phyloP scores from a whole-genome alignment of 2,113 vertebrate genomes.

The Sinocyclocheilus anophthalmus region DNA sequence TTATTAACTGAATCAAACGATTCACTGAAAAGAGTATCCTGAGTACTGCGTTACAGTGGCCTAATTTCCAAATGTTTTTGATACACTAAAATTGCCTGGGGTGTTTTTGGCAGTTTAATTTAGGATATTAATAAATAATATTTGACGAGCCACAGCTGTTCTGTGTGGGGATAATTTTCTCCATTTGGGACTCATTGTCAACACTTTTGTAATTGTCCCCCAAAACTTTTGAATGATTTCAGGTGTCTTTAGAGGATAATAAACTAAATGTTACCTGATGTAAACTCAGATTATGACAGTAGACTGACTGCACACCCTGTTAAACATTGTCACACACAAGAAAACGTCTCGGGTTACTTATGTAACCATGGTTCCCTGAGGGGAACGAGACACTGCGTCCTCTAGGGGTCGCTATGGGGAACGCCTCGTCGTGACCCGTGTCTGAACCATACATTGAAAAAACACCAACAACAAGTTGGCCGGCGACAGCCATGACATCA shows the following conservation, averaged over 20 bases:
- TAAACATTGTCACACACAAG: not conserved
- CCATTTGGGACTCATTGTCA: constrained; percentile 7
- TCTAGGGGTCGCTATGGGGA: too few relatives aligned
- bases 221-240: constrained; percentile 8
- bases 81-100: not conserved
- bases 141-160: constrained; percentile 21
- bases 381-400: too few relatives aligned
- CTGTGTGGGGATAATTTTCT: not conserved
- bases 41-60: not conserved
- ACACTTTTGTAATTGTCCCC: constrained; percentile 7
- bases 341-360: too few relatives aligned
- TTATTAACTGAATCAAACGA: not conserved
- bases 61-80: not conserved
- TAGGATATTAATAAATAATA: constrained; percentile 22
- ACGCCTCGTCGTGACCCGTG: too few relatives aligned
- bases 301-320: not conserved
- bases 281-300: not conserved
- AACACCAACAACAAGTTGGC: too few relatives aligned
- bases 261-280: not conserved
- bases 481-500: too few relatives aligned
- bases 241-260: constrained; percentile 16
- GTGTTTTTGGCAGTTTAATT: not conserved
- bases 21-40: not conserved
- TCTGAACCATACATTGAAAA: too few relatives aligned
- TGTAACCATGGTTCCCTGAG: too few relatives aligned